phyloP scores from a whole-genome alignment of 2,888 invertebrate genomes.

The Dorcus parallelipipedus region DNA sequence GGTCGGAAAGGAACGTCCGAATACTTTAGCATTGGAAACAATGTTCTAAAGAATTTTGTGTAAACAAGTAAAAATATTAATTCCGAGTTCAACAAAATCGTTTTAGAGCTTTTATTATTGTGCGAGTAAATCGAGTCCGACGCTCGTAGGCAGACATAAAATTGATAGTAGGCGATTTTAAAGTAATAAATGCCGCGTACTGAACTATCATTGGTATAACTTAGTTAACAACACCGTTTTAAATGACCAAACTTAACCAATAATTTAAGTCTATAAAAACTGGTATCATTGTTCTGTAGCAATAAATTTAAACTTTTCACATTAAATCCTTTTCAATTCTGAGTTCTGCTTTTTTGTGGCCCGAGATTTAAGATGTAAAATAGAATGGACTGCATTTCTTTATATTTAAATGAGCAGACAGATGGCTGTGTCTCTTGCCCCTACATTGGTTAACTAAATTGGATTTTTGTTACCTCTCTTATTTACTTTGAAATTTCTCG shows the following conservation, averaged over 20 bases:
- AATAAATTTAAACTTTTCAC: constrained; percentile 52
- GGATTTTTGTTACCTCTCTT: constrained; percentile 11
- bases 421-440: constrained; percentile 5
- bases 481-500: too few species aligned
- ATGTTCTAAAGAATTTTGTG: constrained; percentile 20
- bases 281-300: constrained; percentile 50
- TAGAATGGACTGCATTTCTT: constrained; percentile 47
- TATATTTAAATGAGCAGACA: constrained; percentile 46
- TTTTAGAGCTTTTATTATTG: neutral
- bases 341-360: constrained; percentile 34
- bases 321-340: constrained; percentile 50
- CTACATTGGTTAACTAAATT: constrained; percentile 10
- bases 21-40: constrained; percentile 22
- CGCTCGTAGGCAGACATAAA: constrained; percentile 3
- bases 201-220: constrained; percentile 38
- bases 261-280: constrained; percentile 52
- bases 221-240: constrained; percentile 44
- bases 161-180: constrained; percentile 16
- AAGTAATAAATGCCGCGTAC: constrained; percentile 33
- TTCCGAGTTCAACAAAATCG: constrained; percentile 9
- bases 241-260: constrained; percentile 49
- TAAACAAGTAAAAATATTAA: constrained; percentile 21
- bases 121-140: neutral
- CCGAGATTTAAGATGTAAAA: constrained; percentile 46
- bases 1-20: constrained; percentile 21